Evolutionary conservation across 2,888 invertebrate species (phyloP), one percentile per base, ranked within the genome.

Genomic region (Steinernema scapterisci): DNA sequence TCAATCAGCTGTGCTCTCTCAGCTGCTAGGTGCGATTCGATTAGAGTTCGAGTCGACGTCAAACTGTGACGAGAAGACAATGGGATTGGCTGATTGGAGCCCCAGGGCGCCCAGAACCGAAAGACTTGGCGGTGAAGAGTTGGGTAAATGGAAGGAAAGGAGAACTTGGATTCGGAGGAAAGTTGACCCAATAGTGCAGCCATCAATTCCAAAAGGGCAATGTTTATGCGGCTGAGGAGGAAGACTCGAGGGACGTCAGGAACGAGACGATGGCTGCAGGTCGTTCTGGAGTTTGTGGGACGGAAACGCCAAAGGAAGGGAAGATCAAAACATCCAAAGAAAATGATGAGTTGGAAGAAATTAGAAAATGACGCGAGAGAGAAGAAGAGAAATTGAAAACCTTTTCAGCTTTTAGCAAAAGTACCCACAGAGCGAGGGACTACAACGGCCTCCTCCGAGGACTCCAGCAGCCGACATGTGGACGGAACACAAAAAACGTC

Each of bases 11-110:
- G 38, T 63, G 63, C 38, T 31, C 63, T 9, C 13, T 63, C 63
- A 63, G 63, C 63, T 63, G 63, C 27, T 63, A 27, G 63, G 31
- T 63, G 63, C 63, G 11, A 16, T 63, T 63, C 63, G 63, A 63
- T 63, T 63, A 19, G 63, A 27, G 63, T 25, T 16, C 63, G 63
- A 63, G 31, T 25, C 31, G 63, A 63, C 63, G 63, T 63, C 63
- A 63, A 63, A 25, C 19, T 25, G 16, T 31, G 38, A 38, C 38
- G 9, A 38, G 38, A 9, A 38, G 38, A 38, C 38, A 38, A 38
- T 38, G 38, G 38, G 38, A 38, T 38, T 3, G 38, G 38, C 38
- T 38, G 38, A 38, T 38, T 38, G 38, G 9, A 38, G 9, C 38
- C 38, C 38, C 38, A 38, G 38, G 38, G 9, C 38, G 38, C 9